phyloP scores from a whole-genome alignment of 2,797 vertebrate genomes.

The Acanthornis magna region DNA sequence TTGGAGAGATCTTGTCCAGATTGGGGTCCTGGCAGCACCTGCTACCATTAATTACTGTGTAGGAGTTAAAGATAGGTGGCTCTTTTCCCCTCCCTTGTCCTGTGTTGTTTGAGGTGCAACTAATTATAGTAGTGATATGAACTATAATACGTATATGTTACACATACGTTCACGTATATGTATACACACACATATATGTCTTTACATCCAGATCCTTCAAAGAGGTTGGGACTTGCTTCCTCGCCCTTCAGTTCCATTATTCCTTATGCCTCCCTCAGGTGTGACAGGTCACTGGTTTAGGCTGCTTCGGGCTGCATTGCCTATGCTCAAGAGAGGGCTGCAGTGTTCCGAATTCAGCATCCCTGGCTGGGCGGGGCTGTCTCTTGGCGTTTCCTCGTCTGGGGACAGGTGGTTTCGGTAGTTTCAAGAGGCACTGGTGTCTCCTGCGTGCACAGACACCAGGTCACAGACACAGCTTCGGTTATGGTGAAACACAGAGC shows the following conservation, averaged over 20 bases:
- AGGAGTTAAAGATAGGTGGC: background rate
- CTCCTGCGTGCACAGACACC: rapidly evolving
- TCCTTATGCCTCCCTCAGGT: background rate
- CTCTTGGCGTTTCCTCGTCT: too few relatives aligned
- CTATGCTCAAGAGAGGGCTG: rapidly evolving
- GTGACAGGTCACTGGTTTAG: background rate
- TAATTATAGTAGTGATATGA: background rate
- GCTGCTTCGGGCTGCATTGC: background rate
- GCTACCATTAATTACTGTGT: background rate
- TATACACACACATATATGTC: too few relatives aligned
- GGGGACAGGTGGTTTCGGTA: rapidly evolving
- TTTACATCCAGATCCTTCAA: background rate
- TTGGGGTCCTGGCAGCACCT: rapidly evolving
- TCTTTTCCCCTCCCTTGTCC: background rate
- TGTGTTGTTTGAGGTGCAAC: background rate
- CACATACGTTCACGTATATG: too few relatives aligned
- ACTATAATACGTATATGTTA: too few relatives aligned
- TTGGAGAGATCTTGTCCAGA: background rate
- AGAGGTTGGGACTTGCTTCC: background rate
- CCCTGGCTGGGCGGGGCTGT: background rate
- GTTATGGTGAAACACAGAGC: background rate
- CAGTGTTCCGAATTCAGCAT: background rate
- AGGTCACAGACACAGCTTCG: background rate
- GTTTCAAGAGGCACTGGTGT: background rate
- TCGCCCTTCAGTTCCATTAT: background rate